These are phyloP conservation scores for Stigmatopora argus DNA, from an alignment of 2,113 vertebrate genomes.

Conservation along the genomic window DNA sequence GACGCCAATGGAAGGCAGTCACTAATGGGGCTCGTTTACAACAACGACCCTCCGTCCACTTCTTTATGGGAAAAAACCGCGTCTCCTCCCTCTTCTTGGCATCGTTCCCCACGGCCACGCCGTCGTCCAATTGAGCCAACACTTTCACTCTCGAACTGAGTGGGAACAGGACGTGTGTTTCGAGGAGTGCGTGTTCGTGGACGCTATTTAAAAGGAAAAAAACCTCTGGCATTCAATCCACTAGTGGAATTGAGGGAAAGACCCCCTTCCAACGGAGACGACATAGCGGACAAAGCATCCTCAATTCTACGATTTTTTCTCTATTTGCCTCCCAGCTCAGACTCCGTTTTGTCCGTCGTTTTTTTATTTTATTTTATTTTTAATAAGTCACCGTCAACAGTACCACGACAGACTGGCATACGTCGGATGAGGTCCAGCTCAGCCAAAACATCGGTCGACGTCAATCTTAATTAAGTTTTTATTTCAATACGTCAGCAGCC, in stretches of 20 bases:
- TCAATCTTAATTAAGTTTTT: constrained; percentile 2
- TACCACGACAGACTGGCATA: constrained; percentile 4
- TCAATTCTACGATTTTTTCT: neutral
- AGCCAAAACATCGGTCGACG: neutral
- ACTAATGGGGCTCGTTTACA: no score
- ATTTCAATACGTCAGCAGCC: neutral
- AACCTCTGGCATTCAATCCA: neutral
- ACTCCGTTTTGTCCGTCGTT: neutral
- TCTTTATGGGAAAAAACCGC: neutral
- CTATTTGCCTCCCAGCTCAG: neutral
- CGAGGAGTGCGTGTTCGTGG: constrained; percentile 28
- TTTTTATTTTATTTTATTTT: neutral
- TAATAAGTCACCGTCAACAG: neutral
- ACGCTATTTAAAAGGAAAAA: neutral
- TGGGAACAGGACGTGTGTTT: constrained; percentile 38
- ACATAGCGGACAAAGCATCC: neutral
- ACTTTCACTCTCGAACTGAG: constrained; percentile 14
- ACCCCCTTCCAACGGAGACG: neutral
- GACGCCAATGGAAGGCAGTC: constrained; percentile 25
- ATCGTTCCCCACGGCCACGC: constrained; percentile 42
- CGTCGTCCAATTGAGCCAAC: constrained; percentile 29
- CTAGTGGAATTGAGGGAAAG: neutral
- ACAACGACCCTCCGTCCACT: neutral
- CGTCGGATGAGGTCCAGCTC: constrained; percentile 41
- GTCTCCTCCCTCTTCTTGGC: constrained; percentile 24